Base-by-base conservation (phyloP, 2,113 vertebrate genomes). In the Neofelis nebulosa region DNA sequence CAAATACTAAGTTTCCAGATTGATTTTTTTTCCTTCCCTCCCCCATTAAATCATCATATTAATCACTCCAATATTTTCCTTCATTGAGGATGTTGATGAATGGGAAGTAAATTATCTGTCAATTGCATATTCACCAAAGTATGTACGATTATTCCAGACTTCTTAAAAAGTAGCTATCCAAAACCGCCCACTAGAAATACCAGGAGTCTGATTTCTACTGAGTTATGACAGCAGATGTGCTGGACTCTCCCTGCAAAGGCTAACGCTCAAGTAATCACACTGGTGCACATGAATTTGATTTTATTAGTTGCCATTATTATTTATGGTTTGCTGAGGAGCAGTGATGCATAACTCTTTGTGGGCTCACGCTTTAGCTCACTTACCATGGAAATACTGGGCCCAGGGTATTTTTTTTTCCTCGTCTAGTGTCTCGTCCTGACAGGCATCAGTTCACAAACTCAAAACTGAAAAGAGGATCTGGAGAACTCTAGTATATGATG, bases 61-160 rank as follows among this genome's bases (percentile, higher is more conserved):
- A 98, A 98, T 97, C 97, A 97, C 79, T 86, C 41, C 85, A 97
- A 95, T 83, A 94, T 98, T 98, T 98, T 95, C 94, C 97, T 96
- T 97, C 88, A 91, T 63, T 97, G 96, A 96, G 83, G 82, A 95
- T 98, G 94, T 89, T 98, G 98, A 97, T 78, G 88, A 98, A 98
- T 91, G 89, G 74, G 94, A 98, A 95, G 79, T 98, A 98, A 98
- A 98, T 98, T 97, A 96, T 93, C 97, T 97, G 95, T 95, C 98
- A 89, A 65, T 98, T 97, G 93, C 98, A 97, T 97, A 98, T 73
- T 98, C 97, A 86, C 98, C 52, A 90, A 98, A 97, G 95, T 97
- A 98, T 97, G 95, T 89, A 93, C 97, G 89, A 97, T 96, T 97
- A 97, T 95, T 97, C 92, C 97, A 98, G 94, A 93, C 88, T 98